Conservation (phyloP, 2,113 vertebrate genomes). For the Aythya baeri region DNA sequence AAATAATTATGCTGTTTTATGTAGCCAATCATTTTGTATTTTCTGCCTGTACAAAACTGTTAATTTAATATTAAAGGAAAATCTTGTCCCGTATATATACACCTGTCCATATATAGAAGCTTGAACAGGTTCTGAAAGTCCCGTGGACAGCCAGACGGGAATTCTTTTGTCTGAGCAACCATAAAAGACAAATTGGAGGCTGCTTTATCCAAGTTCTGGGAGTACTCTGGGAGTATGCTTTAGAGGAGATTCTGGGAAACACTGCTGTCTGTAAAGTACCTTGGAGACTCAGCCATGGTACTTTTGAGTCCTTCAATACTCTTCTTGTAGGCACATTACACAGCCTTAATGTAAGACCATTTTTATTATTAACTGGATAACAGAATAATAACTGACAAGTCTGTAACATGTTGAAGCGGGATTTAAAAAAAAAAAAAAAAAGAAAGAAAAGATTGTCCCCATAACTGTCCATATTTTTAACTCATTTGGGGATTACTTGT, state of each 20-base stretch:
- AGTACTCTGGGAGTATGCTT: neutral
- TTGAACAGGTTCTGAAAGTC: neutral
- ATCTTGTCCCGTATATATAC: neutral
- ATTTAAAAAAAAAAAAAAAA: neutral
- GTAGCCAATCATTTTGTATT: neutral
- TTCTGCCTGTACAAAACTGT: neutral
- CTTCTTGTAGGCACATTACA: neutral
- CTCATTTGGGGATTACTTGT: neutral
- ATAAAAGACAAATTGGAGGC: conserved; percentile 13
- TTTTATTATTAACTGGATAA: neutral
- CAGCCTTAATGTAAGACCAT: neutral
- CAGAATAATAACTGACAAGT: neutral
- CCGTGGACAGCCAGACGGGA: neutral
- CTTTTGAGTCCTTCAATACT: neutral
- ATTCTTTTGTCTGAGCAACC: conserved; percentile 27
- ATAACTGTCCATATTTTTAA: neutral
- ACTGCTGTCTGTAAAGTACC: neutral
- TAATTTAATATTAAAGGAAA: neutral
- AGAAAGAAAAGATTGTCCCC: neutral
- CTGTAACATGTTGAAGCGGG: neutral
- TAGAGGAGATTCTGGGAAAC: conserved; percentile 16
- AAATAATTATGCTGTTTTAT: neutral
- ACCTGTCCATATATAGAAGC: neutral
- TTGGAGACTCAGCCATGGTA: neutral
- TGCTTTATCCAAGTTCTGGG: conserved; percentile 5